These are phyloP conservation scores for Triops longicaudatus DNA, from an alignment of 1,140 invertebrate genomes.

Conservation along the genomic window DNA sequence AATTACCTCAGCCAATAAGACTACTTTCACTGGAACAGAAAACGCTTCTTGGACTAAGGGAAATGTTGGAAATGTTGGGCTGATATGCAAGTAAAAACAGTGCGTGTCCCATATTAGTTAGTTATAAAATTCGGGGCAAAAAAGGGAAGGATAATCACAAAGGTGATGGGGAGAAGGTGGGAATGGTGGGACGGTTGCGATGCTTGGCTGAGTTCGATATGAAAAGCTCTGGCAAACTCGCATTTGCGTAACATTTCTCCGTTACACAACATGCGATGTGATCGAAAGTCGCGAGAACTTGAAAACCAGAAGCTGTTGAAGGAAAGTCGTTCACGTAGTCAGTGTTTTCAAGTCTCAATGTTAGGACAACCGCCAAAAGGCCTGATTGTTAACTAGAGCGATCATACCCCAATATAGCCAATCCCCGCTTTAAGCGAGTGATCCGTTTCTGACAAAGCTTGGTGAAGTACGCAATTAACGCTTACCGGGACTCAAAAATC, in stretches of 20 bases:
- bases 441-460: too few species aligned
- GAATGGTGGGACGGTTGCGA: not conserved
- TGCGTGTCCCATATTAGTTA: too few species aligned
- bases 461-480: too few species aligned
- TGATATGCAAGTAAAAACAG: too few species aligned
- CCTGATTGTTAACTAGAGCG: not conserved
- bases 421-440: too few species aligned
- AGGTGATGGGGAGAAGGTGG: not conserved
- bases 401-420: not conserved
- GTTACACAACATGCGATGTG: not conserved
- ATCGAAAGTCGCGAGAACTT: slow-evolving; percentile 7
- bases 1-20: too few species aligned
- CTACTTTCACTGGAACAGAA: too few species aligned
- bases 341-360: not conserved
- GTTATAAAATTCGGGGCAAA: not conserved
- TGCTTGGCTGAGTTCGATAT: not conserved
- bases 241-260: not conserved
- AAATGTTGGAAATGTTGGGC: too few species aligned
- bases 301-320: not conserved
- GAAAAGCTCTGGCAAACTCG: not conserved
- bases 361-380: not conserved
- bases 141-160: not conserved
- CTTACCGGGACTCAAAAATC: too few species aligned
- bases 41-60: too few species aligned
- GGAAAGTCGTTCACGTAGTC: not conserved